Percentiles rank a stretch among this genome's conserved stretches.
These are phyloP conservation scores for Tetragonisca angustula DNA, from an alignment of 2,888 invertebrate species.

Conservation along the genomic window DNA sequence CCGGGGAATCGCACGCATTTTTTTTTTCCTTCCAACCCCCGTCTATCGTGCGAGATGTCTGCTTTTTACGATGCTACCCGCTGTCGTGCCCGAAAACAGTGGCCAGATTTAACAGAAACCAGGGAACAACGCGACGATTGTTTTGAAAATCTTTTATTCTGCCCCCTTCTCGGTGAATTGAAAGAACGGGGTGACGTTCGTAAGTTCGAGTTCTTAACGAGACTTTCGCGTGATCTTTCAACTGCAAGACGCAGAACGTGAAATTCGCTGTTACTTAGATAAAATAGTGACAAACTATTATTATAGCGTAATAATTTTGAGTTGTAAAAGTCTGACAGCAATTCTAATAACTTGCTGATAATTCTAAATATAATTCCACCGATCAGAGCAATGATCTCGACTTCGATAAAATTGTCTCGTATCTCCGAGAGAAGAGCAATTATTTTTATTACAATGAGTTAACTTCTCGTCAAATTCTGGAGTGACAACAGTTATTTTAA, in stretches of 20 bases:
- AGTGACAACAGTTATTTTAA: too few species aligned
- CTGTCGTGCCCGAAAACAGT: constrained; percentile 49
- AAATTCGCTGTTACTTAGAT: background rate
- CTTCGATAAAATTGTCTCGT: too few species aligned
- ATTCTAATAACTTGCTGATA: too few species aligned
- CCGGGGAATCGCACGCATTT: constrained; percentile 33
- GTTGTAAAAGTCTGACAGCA: too few species aligned
- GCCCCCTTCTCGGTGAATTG: background rate
- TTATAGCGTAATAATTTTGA: too few species aligned
- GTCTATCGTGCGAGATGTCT: constrained; percentile 47
- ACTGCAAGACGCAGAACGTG: background rate
- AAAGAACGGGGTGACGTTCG: background rate
- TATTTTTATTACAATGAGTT: too few species aligned
- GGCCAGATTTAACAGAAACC: constrained; percentile 2
- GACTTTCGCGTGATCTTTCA: background rate
- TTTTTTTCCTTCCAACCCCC: background rate
- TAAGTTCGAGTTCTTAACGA: background rate
- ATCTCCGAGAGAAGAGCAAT: too few species aligned
- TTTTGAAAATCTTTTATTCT: background rate
- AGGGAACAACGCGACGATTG: background rate
- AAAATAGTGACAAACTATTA: too few species aligned
- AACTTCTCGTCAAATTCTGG: too few species aligned
- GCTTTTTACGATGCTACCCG: constrained; percentile 73
- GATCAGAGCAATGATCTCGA: too few species aligned
- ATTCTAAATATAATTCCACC: too few species aligned